Conservation (phyloP, 2,888 invertebrate genomes). For the Seira sanloemensis region DNA sequence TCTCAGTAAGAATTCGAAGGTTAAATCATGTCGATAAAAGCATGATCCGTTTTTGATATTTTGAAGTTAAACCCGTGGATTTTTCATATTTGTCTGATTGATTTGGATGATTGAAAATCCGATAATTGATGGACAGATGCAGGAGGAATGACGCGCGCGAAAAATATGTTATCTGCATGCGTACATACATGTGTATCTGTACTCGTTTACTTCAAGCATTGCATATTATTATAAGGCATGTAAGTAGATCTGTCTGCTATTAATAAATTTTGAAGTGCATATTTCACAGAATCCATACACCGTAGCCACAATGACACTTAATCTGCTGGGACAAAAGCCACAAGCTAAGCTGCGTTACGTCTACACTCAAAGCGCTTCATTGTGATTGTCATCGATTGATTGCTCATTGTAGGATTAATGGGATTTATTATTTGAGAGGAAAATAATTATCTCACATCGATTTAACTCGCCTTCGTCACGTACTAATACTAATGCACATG, state of each 20-base stretch:
- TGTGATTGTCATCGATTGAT: too few species aligned
- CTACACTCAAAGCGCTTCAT: too few species aligned
- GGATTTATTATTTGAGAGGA: too few species aligned
- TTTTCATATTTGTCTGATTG: background rate
- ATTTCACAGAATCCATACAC: background rate
- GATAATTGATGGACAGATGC: slow-evolving; percentile 14
- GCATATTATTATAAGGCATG: too few species aligned
- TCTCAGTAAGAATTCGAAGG: background rate
- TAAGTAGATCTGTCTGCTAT: too few species aligned
- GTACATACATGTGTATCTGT: background rate
- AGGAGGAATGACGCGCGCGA: background rate
- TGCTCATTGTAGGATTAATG: too few species aligned
- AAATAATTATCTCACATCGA: background rate
- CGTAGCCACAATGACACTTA: too few species aligned
- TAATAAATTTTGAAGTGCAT: background rate
- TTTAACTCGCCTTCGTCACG: background rate
- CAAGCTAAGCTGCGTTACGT: too few species aligned
- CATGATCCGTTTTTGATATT: background rate
- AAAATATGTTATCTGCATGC: background rate
- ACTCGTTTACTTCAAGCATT: too few species aligned
- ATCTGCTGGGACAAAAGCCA: too few species aligned
- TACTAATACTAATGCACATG: background rate
- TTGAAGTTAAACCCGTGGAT: background rate
- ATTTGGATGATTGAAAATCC: background rate
- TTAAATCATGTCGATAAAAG: background rate